A percentile compares a stretch with the other conserved stretches of the same genome.
Evolutionary conservation across 2,888 invertebrate genomes (phyloP).

Genomic region (Neoaliturus tenellus): DNA sequence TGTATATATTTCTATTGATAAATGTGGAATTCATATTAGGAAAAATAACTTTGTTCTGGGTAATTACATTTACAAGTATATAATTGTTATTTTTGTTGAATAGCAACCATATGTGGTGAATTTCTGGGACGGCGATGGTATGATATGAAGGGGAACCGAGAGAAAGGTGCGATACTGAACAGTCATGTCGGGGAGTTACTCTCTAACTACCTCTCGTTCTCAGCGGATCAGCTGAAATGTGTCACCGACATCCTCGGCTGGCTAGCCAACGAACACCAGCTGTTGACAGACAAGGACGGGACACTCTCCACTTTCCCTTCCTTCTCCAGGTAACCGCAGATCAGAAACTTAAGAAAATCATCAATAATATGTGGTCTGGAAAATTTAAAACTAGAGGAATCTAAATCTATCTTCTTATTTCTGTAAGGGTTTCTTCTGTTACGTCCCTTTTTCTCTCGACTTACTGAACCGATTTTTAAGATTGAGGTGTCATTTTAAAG

Average conservation of each 20-base stretch:
- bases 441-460: too few species aligned
- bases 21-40: too few species aligned
- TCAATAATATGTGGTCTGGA: too few species aligned
- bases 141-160: constrained; percentile 77
- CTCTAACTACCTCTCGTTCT: constrained; percentile 79
- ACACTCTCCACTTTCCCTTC: constrained; percentile 67
- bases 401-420: too few species aligned
- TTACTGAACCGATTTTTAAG: too few species aligned
- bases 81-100: background rate
- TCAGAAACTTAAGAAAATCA: too few species aligned
- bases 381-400: too few species aligned
- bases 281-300: constrained; percentile 70
- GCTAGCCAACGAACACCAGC: constrained; percentile 70
- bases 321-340: constrained; percentile 68
- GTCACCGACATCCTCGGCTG: constrained; percentile 69
- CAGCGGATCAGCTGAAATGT: constrained; percentile 70
- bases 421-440: too few species aligned
- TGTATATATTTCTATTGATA: too few species aligned
- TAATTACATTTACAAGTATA: too few species aligned
- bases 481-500: too few species aligned
- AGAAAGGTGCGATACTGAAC: constrained; percentile 81
- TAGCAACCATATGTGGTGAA: constrained; percentile 64
- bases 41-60: too few species aligned
- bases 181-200: constrained; percentile 79
- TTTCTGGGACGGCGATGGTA: constrained; percentile 83